Conservation (phyloP, 2,113 vertebrate genomes). For the Centropus bengalensis region DNA sequence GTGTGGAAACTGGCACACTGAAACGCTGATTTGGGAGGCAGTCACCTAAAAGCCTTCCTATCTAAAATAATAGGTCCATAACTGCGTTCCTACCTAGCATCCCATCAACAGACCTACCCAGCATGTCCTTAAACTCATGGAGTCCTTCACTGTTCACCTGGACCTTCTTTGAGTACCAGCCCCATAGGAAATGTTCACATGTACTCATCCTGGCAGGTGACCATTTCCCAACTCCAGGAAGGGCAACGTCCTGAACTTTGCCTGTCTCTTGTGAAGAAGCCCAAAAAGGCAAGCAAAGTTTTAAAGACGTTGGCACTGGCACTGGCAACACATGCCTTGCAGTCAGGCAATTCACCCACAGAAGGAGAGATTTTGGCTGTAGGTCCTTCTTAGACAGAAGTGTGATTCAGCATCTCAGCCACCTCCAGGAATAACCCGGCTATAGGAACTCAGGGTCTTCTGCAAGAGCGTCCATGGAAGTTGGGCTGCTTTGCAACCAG, state of each 20-base stretch:
- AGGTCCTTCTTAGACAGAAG: background rate
- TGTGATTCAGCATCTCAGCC: background rate
- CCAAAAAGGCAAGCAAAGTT: background rate
- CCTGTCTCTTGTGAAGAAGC: background rate
- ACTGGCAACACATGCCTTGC: no score
- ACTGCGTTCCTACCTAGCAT: background rate
- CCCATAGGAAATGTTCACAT: background rate
- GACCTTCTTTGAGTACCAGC: background rate
- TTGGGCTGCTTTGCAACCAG: background rate
- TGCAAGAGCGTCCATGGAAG: background rate
- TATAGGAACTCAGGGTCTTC: background rate
- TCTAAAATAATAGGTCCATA: no score
- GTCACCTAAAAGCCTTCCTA: background rate
- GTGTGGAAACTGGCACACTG: background rate
- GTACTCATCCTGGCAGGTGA: background rate
- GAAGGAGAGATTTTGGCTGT: background rate
- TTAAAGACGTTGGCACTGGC: background rate
- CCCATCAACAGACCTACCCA: background rate
- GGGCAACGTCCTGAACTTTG: background rate
- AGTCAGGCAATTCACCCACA: background rate
- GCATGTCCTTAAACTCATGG: background rate
- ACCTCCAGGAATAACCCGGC: background rate
- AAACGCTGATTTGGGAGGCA: background rate
- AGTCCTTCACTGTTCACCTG: background rate
- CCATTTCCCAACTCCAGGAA: background rate